Percentiles rank a stretch among this genome's conserved stretches.
phyloP scores from a whole-genome alignment of 1,140 invertebrate species.

The Zaprionus lachaisei region DNA sequence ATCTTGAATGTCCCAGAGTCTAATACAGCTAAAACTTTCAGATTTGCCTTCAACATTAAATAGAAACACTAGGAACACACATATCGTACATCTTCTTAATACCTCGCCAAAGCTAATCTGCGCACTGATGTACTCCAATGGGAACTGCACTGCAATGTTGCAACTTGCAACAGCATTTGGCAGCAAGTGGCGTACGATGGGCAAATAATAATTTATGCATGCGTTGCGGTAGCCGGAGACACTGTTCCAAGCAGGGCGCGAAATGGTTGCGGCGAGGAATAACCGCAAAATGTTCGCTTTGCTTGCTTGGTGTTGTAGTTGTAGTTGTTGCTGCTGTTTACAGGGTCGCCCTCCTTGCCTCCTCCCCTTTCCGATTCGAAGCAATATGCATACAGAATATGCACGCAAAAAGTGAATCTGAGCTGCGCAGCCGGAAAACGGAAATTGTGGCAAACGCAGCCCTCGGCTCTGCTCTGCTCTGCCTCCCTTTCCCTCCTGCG shows the following conservation, averaged over 20 bases:
- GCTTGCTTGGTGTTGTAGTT: slow-evolving; percentile 19
- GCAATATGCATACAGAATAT: slow-evolving; percentile 47
- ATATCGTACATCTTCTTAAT: too few species aligned
- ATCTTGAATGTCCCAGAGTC: neutral
- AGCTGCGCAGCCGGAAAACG: slow-evolving; percentile 77
- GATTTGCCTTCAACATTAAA: too few species aligned
- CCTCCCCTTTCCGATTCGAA: neutral
- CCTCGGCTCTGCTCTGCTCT: slow-evolving; percentile 5
- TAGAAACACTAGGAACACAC: too few species aligned
- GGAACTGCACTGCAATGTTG: slow-evolving; percentile 38
- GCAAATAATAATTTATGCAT: slow-evolving; percentile 82
- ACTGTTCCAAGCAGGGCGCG: slow-evolving; percentile 26
- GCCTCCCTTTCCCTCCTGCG: neutral
- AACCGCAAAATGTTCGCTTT: slow-evolving; percentile 75
- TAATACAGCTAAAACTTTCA: neutral
- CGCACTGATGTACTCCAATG: slow-evolving; percentile 9
- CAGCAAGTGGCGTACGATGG: slow-evolving; percentile 69
- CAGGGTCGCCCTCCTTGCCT: slow-evolving; percentile 3
- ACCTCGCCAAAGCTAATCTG: neutral
- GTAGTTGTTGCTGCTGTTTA: slow-evolving; percentile 49
- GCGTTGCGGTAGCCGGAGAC: slow-evolving; percentile 70
- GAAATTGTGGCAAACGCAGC: slow-evolving; percentile 73
- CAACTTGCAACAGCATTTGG: slow-evolving; percentile 69
- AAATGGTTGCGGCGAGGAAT: slow-evolving; percentile 49
- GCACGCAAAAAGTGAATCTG: slow-evolving; percentile 77